Conservation (phyloP, 2,888 invertebrate species). For the Antheraea assamensis region DNA sequence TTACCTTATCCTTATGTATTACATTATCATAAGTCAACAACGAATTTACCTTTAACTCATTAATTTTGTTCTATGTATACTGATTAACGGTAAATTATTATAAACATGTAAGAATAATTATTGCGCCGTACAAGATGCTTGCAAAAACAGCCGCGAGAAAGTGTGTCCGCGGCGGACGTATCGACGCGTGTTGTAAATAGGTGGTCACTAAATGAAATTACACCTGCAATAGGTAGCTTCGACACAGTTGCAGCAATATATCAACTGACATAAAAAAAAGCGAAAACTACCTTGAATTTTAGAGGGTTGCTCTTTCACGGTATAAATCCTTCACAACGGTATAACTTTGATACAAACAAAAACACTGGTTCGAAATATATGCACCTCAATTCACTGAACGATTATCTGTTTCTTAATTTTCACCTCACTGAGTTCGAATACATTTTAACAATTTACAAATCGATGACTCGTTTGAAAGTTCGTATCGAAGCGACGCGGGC, state of each 20-base stretch:
- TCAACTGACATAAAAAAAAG: conserved; percentile 36
- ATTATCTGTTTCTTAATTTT: conserved; percentile 37
- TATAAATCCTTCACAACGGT: conserved; percentile 59
- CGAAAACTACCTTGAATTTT: conserved; percentile 61
- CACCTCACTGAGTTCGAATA: conserved; percentile 72
- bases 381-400: conserved; percentile 43
- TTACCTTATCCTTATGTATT: not conserved
- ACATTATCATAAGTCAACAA: not conserved
- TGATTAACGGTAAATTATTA: conserved; percentile 20
- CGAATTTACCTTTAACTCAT: not conserved
- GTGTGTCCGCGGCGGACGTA: conserved; percentile 44
- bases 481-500: conserved; percentile 56
- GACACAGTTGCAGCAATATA: conserved; percentile 50
- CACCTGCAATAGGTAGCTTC: conserved; percentile 59
- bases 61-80: not conserved
- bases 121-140: conserved; percentile 40
- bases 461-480: conserved; percentile 49
- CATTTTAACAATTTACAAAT: conserved; percentile 63
- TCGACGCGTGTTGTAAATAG: conserved; percentile 68
- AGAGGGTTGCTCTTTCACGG: conserved; percentile 53
- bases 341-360: conserved; percentile 37
- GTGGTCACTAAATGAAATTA: conserved; percentile 60
- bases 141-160: conserved; percentile 56
- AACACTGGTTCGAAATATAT: conserved; percentile 45
- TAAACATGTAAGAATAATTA: conserved; percentile 24